phyloP scores from a whole-genome alignment of 2,797 vertebrate species.

The Margarornis squamiger region DNA sequence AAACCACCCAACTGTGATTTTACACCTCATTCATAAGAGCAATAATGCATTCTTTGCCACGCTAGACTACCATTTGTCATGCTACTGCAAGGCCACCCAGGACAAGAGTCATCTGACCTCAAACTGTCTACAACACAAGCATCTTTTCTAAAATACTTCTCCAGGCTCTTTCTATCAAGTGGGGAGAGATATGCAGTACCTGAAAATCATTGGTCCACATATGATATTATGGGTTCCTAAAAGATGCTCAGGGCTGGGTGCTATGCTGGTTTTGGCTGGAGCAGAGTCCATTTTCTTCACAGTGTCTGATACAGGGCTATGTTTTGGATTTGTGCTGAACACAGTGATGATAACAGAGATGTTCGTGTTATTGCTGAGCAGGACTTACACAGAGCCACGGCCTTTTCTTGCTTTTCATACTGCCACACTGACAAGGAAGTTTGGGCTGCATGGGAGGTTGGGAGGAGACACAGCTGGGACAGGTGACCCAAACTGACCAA shows the following conservation, averaged over 20 bases:
- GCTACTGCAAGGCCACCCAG: neutral
- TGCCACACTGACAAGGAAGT: neutral
- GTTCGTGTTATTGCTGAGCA: neutral
- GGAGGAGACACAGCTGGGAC: neutral
- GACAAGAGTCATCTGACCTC: neutral
- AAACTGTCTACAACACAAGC: neutral
- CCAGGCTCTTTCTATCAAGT: neutral
- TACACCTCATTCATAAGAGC: neutral
- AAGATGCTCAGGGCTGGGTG: neutral
- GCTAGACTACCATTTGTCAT: neutral
- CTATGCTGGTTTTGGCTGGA: neutral
- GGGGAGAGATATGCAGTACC: neutral
- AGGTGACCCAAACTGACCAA: neutral
- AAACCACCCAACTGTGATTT: neutral
- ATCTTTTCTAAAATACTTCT: neutral
- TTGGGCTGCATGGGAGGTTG: neutral
- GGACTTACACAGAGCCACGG: neutral
- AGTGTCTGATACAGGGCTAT: neutral
- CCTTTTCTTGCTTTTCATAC: neutral
- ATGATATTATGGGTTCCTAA: neutral
- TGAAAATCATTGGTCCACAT: neutral
- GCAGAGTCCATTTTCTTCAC: neutral
- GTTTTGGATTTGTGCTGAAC: neutral
- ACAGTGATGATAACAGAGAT: neutral
- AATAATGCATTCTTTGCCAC: neutral